These are phyloP conservation scores for Dorcus hopei DNA, from an alignment of 2,888 invertebrate species.

Conservation along the genomic window DNA sequence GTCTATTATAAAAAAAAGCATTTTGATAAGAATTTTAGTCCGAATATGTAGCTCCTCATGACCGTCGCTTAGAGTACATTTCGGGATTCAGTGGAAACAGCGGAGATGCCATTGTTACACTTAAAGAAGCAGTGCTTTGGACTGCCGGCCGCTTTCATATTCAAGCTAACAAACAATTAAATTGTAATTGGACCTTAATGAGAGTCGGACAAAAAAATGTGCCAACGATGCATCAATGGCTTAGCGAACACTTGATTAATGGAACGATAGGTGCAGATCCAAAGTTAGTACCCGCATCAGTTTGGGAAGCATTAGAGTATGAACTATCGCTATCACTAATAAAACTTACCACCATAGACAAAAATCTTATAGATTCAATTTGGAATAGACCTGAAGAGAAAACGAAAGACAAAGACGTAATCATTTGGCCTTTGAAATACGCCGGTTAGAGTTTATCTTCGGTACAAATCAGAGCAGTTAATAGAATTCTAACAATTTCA, in stretches of 20 bases:
- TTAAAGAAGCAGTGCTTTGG: constrained; percentile 76
- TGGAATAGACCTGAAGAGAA: constrained; percentile 55
- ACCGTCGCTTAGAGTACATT: constrained; percentile 73
- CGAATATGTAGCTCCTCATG: constrained; percentile 71
- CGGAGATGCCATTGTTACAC: constrained; percentile 70
- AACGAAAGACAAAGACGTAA: constrained; percentile 49
- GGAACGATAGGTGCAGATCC: constrained; percentile 74
- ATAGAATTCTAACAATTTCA: constrained; percentile 22
- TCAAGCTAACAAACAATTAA: constrained; percentile 80
- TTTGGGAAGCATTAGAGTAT: constrained; percentile 63
- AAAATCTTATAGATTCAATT: constrained; percentile 73
- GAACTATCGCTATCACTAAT: constrained; percentile 54
- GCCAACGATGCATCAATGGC: constrained; percentile 66
- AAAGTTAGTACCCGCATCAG: constrained; percentile 62
- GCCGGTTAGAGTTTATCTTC: constrained; percentile 46
- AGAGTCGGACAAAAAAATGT: constrained; percentile 65
- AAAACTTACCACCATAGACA: constrained; percentile 56
- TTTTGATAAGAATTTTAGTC: constrained; percentile 54
- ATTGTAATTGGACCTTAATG: constrained; percentile 88
- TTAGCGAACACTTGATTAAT: constrained; percentile 49
- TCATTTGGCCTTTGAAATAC: constrained; percentile 51
- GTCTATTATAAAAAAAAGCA: no score
- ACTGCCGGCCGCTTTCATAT: constrained; percentile 80
- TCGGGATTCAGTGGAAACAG: constrained; percentile 78
- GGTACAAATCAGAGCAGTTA: no score